These are phyloP conservation scores for Turritopsis dohrnii DNA, from an alignment of 30 jellyfish, hydroid and myxozoan genomes.

Conservation along the genomic window DNA sequence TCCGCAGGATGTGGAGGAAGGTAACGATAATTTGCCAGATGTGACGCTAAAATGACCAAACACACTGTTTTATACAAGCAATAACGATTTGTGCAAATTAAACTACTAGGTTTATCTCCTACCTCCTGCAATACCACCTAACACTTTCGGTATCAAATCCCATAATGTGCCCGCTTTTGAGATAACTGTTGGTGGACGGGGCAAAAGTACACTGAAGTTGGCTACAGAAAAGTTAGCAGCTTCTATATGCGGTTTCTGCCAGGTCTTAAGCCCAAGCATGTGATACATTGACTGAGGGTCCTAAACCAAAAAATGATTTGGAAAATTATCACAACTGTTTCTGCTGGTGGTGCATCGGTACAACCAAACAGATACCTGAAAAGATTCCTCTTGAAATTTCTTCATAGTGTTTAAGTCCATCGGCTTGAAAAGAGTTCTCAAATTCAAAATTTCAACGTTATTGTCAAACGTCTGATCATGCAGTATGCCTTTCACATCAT, in stretches of 20 bases:
- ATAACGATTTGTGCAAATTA: not conserved
- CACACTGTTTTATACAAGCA: not conserved
- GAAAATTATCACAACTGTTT: not conserved
- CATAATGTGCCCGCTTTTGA: slow-evolving; percentile 11
- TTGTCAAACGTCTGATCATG: not conserved
- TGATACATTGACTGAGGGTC: slow-evolving; percentile 18
- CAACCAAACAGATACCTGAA: too few relatives aligned
- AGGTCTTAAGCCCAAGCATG: slow-evolving; percentile 1
- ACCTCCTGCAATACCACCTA: slow-evolving; percentile 10
- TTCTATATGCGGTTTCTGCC: slow-evolving; percentile 21
- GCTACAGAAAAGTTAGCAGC: slow-evolving; percentile 25
- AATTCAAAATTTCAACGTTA: slow-evolving; percentile 9
- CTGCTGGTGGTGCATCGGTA: too few relatives aligned
- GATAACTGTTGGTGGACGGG: not conserved
- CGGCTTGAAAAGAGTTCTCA: slow-evolving; percentile 7
- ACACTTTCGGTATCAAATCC: slow-evolving; percentile 25
- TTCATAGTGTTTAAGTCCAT: slow-evolving; percentile 22
- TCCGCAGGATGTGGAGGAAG: slow-evolving; percentile 49
- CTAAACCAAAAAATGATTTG: not conserved
- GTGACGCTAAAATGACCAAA: slow-evolving; percentile 26
- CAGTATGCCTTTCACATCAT: slow-evolving; percentile 17
- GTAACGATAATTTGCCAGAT: slow-evolving; percentile 42
- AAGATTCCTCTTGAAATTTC: slow-evolving; percentile 17
- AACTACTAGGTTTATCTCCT: not conserved
- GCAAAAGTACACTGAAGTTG: slow-evolving; percentile 23